Base-by-base conservation (phyloP, 2,113 vertebrate species). In the Psephotus haematonotus region DNA sequence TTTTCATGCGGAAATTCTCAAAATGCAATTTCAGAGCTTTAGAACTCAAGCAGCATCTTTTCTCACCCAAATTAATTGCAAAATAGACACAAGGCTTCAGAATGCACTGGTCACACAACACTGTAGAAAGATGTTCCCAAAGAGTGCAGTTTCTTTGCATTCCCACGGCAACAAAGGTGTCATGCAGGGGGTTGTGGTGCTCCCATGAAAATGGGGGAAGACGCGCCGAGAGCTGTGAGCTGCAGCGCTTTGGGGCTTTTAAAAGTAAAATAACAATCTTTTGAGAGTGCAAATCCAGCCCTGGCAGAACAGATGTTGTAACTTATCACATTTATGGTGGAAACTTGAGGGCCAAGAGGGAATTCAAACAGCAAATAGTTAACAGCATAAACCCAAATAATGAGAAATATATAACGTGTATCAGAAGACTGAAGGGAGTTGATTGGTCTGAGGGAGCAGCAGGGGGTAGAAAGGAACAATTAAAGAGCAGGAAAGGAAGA, bases 271-370 rank as follows among this genome's bases (percentile, higher is more conserved):
- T 28, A 95, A 69, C 70, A 74, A 71, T 90, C 92, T 87, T 91
- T 63, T 22, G 43, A 76, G 82, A 77, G n/a, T 72, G 75, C n/a
- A 94, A 96, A 92, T 94, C 93, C 85, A 70, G 70, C 37, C 90
- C 82, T 93, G 87, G 93, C 90, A 96, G 85, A 96, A 94, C 96
- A 95, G 94, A 96, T 97, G 96, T 95, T 97, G 93, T 96, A 95
- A 96, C 90, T 96, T 96, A 96, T 80, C 92, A 52, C 92, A 92
- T 97, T 96, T 96, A 96, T 94, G 90, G 68, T 96, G 93, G 96
- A 97, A 96, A 95, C 88, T 93, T 91, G 93, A 95, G 90, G 96
- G 75, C 94, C 93, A 22, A 46, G 82, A 82, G 95, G 95, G 95
- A 96, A 94, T 95, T 97, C 84, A 93, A 97, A 94, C 17, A 86